Evolutionary conservation across 2,888 invertebrate genomes (phyloP).

Genomic region (Conomelus anceps): DNA sequence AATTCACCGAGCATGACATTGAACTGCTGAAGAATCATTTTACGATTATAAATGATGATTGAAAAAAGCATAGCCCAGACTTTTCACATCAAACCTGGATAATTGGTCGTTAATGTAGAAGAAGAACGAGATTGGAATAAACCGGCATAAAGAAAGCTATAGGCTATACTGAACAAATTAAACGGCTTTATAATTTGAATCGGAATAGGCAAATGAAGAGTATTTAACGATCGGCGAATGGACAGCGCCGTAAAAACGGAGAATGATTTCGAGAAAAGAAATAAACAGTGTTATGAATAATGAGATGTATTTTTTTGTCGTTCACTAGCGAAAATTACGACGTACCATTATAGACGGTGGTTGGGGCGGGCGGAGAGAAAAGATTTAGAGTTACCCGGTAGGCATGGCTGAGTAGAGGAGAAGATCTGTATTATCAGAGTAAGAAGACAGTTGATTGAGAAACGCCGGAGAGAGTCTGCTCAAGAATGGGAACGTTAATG

Average conservation of each 20-base stretch:
- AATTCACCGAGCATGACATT: not conserved
- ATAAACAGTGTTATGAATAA: not conserved
- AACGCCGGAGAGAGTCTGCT: not conserved
- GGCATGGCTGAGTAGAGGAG: not conserved
- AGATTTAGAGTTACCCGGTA: not conserved
- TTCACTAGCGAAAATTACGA: not conserved
- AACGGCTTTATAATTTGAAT: not conserved
- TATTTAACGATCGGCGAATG: not conserved
- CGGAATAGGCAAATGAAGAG: not conserved
- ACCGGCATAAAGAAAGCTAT: not conserved
- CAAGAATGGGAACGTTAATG: not conserved
- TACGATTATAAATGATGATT: not conserved
- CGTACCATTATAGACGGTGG: not conserved
- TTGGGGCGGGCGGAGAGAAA: not conserved
- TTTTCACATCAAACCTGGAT: not conserved
- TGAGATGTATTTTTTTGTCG: not conserved
- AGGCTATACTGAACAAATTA: not conserved
- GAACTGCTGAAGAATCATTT: not conserved
- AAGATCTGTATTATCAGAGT: not conserved
- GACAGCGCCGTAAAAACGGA: not conserved
- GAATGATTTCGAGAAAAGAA: not conserved
- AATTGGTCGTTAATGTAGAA: not conserved
- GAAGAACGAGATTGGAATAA: not conserved
- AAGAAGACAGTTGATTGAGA: not conserved
- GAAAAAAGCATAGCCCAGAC: not conserved